A percentile compares a stretch with the other conserved stretches of the same genome.
phyloP scores from a whole-genome alignment of 2,113 vertebrate species.

The Calidris pygmaea region DNA sequence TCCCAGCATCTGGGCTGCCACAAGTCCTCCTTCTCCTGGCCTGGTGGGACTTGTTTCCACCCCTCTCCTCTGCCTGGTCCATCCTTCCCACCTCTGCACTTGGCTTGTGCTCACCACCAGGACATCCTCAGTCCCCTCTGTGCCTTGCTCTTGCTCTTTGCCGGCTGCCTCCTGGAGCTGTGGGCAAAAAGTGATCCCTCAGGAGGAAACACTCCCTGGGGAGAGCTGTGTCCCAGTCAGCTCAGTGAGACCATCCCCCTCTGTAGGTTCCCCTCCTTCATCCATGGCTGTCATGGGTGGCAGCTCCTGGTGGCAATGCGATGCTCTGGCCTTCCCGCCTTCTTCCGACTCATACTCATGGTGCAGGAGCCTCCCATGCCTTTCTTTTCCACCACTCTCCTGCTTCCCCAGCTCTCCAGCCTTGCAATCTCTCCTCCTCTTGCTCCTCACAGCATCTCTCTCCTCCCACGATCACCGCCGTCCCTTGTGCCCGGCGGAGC shows the following conservation, averaged over 20 bases:
- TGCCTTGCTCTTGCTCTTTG: not conserved
- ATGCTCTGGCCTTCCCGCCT: not conserved
- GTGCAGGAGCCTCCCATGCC: not conserved
- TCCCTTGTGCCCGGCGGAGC: not conserved
- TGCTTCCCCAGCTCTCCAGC: not conserved
- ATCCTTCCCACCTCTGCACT: not conserved
- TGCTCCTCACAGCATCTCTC: not conserved
- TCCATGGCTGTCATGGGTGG: not conserved
- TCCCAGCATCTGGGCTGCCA: not conserved
- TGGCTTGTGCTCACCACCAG: not conserved
- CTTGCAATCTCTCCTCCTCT: not conserved
- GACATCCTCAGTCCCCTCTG: not conserved
- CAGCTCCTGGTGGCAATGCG: not conserved
- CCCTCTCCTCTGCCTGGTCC: not conserved
- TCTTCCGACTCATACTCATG: accelerated
- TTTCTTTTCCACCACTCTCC: not conserved
- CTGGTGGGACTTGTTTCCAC: not conserved
- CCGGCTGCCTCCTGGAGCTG: not conserved
- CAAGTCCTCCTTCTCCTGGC: not conserved
- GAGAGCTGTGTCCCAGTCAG: not conserved
- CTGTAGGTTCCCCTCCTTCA: not conserved
- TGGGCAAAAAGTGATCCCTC: not conserved
- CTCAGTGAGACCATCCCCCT: accelerated
- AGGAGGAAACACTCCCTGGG: not conserved
- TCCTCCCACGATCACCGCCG: not conserved